Evolutionary conservation across 1,140 invertebrate genomes (phyloP), one percentile per base, ranked within the genome.

Genomic region (Psix sp.): DNA sequence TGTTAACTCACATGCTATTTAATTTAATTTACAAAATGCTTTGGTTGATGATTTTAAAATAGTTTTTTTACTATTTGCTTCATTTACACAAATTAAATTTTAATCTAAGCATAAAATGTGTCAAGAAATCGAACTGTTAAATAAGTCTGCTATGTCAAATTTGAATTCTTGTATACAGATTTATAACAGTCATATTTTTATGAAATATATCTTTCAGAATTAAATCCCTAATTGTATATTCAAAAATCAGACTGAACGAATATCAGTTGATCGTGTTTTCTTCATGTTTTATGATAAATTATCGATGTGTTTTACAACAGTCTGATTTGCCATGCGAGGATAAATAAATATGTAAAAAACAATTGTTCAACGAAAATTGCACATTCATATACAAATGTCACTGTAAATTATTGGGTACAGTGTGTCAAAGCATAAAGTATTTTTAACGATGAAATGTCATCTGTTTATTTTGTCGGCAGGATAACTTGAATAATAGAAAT

Each of bases 171-270:
- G 3, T 40, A 6, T 21, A n/a, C 4, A 17, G 2, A n/a, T 18
- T 46, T 42, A 11, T 6, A 24, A n/a, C 24, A 20, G 40, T 36
- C 5, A 18, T 31, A 31, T n/a, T 62, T 42, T 26, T 3, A 42
- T 11, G 7, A 17, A 33, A 48, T 20, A 21, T 29, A 5, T 14
- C 17, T 11, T 11, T 21, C 46, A 51, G 43, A 40, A 62, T 38
- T 33, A 21, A 0, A 51, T 51, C 57, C 57, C 57, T 62, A 62
- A 62, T 62, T 62, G 57, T 62, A 62, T 62, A 11, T 33, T 42
- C 20, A 35, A 29, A 2, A 59, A 51, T 51, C 46, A 42, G 57
- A 42, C 26, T 42, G 57, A 49, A 26, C 38, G 49, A 31, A 59
- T 21, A 36, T 14, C 16, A 13, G 36, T 46, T 10, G 36, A 36